Conservation (phyloP, 2,797 vertebrate genomes). For the Cuculus canorus region DNA sequence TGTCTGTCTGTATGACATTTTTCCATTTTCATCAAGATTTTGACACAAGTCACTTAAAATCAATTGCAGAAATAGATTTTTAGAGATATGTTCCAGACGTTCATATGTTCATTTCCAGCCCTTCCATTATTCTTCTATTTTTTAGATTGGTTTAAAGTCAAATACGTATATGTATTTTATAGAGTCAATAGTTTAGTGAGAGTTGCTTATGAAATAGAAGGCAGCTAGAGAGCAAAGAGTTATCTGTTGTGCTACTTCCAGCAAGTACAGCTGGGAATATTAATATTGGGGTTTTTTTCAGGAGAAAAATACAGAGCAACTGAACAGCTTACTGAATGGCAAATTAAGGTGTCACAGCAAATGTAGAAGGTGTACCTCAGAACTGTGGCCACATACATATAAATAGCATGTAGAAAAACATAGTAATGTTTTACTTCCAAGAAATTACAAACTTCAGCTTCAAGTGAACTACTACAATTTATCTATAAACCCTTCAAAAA, state of each 20-base stretch:
- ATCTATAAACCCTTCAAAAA: neutral
- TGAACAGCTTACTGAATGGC: neutral
- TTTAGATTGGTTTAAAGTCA: neutral
- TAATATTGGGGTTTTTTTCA: neutral
- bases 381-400: neutral
- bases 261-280: neutral
- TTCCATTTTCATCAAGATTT: slow-evolving; percentile 6
- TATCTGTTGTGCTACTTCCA: neutral
- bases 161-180: neutral
- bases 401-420: neutral
- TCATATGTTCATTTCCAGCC: neutral
- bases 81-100: neutral
- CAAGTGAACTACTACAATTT: neutral
- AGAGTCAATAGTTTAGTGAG: neutral
- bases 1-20: neutral
- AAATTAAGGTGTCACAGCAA: neutral
- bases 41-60: slow-evolving; percentile 1
- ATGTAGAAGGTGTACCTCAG: neutral
- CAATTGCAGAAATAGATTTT: neutral
- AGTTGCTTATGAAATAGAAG: neutral
- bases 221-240: neutral
- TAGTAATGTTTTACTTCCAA: neutral
- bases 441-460: neutral
- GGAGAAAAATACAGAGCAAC: neutral
- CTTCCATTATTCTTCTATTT: neutral